Evolutionary conservation across 2,888 invertebrate genomes (phyloP), one percentile per base, ranked within the genome.

Genomic region (Tillus elongatus): DNA sequence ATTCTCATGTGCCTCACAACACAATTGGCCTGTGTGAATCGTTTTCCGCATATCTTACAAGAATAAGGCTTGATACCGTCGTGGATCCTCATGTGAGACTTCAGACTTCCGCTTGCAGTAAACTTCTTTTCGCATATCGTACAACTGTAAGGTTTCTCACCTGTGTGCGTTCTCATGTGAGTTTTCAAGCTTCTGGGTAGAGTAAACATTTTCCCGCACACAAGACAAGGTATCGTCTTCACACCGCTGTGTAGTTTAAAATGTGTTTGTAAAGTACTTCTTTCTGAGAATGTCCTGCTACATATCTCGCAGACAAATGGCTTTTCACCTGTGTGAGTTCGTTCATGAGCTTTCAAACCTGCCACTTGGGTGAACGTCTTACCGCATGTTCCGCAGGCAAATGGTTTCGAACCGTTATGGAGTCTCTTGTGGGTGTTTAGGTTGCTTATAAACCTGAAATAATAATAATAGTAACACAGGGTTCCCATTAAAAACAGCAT

Each of bases 31-130:
- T 34, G 32, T 13, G 33, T 37, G 32, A 37, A 37, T 9, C 15
- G 16, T 34, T 41, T 41, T n/a, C 40, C 42, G 24, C 42, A 42
- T 13, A 37, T 41, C 30, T 29, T 27, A 35, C 42, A 42, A 10
- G 28, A 26, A 19, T 35, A 37, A 9, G 41, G 37, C 24, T 37
- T 41, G n/a, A 42, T 35, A 6, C 34, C 36, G 2, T 42, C 27
- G 16, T 42, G 42, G 6, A 37, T 42, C 9, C 40, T 24, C 28
- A 40, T 29, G 30, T 42, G 42, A 33, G 15, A 29, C 10, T 29
- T 19, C 15, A 30, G 14, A n/a, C 9, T 29, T 12, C 13, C n/a
- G 28, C 3, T 4, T 13, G 3, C 13, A 3, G 15, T 15, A 28
- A 36, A 36, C 11, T 19, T 30, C 15, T 30, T 36, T 6, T 15